Evolutionary conservation across 2,888 invertebrate species (phyloP), one percentile per base, ranked within the genome.

Genomic region (Lasioglossum pauxillum): DNA sequence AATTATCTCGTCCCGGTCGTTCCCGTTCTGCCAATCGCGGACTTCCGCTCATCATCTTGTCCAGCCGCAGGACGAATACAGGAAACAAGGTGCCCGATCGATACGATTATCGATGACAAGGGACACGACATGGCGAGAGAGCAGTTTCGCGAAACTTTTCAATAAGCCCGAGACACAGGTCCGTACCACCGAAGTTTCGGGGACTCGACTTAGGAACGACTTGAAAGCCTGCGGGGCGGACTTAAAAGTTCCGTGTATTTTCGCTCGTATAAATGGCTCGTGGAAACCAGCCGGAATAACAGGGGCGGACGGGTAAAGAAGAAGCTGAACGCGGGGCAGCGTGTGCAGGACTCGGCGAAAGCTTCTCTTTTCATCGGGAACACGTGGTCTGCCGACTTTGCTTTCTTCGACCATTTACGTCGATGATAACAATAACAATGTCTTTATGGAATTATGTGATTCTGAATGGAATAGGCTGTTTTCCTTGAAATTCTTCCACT

Each of bases 221-320:
- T 79, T 73, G 60, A 74, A 79, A 79, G 60, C 31, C 16, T 31
- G 35, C 46, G 38, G 38, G 57, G 1, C 16, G 44, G 35, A 60
- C 64, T 44, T 60, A 75, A 83, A 83, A 84, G 75, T 84, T 64
- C 49, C 41, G 31, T 75, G 71, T 78, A 84, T 75, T 83, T 49
- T 53, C 12, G 60, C 4, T 57, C 57, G 75, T 64, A 49, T 64
- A 78, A 78, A 84, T 60, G 49, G 60, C 77, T 78, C 49, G 75
- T 23, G 69, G 49, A 76, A 19, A 76, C 69, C 23, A 35, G 38
- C 69, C 38, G 67, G 38, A 49, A 73, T 83, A 83, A 67, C 72
- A 82, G 23, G 14, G 38, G 38, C 69, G 23, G 35, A 67, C 67
- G 35, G 35, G 16, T 1, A 35, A 8, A 23, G 49, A 49, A 53